These are phyloP conservation scores for Lithophane semibrunnea DNA, from an alignment of 2,888 invertebrate genomes.

Conservation along the genomic window DNA sequence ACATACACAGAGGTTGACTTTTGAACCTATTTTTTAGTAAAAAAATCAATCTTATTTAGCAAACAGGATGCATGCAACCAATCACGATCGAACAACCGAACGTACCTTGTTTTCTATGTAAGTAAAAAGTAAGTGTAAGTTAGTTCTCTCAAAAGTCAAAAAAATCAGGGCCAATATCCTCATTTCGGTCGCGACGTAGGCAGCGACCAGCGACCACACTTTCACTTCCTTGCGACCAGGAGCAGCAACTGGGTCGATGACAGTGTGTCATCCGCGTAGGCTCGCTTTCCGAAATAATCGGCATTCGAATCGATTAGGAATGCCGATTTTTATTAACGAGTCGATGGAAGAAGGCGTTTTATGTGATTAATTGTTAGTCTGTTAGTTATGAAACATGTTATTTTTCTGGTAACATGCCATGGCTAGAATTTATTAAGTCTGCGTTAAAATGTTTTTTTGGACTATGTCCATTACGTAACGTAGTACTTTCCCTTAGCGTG, in stretches of 20 bases:
- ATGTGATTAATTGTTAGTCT: neutral
- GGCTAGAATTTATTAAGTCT: neutral
- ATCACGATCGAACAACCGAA: neutral
- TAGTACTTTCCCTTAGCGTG: too few species aligned
- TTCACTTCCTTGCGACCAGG: constrained; percentile 62
- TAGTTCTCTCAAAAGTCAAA: constrained; percentile 7
- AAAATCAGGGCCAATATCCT: constrained; percentile 55
- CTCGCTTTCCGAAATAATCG: constrained; percentile 51
- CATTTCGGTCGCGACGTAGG: constrained; percentile 40
- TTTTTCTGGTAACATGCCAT: neutral
- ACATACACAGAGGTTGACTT: neutral
- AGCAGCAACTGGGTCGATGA: constrained; percentile 52
- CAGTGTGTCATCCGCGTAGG: constrained; percentile 41
- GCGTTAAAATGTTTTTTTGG: too few species aligned
- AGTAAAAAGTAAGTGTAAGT: neutral
- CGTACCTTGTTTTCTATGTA: neutral
- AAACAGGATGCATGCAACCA: neutral
- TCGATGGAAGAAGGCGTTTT: constrained; percentile 2
- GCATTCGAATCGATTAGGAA: constrained; percentile 46
- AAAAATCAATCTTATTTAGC: neutral
- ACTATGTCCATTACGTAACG: too few species aligned
- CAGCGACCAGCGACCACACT: constrained; percentile 46
- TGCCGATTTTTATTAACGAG: constrained; percentile 17
- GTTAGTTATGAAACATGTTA: neutral
- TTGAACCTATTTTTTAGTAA: neutral